A percentile compares a stretch with the other conserved stretches of the same genome.
phyloP scores from a whole-genome alignment of 1,140 invertebrate species.

The Drosophila melanica region DNA sequence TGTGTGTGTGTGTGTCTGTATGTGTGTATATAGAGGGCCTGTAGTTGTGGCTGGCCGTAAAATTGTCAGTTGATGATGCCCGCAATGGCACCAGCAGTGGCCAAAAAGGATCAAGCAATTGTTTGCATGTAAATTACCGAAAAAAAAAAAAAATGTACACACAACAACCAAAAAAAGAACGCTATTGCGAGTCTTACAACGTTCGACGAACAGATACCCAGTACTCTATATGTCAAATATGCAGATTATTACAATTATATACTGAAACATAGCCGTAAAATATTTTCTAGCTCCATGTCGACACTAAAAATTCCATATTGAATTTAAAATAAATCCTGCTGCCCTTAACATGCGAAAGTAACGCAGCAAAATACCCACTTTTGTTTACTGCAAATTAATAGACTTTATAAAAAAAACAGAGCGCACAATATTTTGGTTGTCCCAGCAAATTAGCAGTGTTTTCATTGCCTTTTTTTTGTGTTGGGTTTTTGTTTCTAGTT shows the following conservation, averaged over 20 bases:
- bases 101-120: slow-evolving; percentile 53
- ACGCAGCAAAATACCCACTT: too few relatives aligned
- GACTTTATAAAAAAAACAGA: background rate
- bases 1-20: too few relatives aligned
- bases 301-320: background rate
- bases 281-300: too few relatives aligned
- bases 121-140: slow-evolving; percentile 73
- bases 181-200: background rate
- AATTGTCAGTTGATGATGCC: slow-evolving; percentile 76
- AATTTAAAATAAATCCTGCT: background rate
- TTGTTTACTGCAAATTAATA: too few relatives aligned
- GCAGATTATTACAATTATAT: too few relatives aligned
- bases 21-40: too few relatives aligned
- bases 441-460: slow-evolving; percentile 27
- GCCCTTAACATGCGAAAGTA: too few relatives aligned
- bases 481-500: background rate
- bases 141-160: slow-evolving; percentile 32
- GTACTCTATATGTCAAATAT: background rate
- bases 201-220: background rate
- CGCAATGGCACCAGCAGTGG: background rate
- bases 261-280: too few relatives aligned
- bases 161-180: background rate
- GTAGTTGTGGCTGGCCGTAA: slow-evolving; percentile 27
- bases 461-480: background rate
- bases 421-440: slow-evolving; percentile 11